Evolutionary conservation across 2,113 vertebrate genomes (phyloP).

Genomic region (Pedionomus torquatus): DNA sequence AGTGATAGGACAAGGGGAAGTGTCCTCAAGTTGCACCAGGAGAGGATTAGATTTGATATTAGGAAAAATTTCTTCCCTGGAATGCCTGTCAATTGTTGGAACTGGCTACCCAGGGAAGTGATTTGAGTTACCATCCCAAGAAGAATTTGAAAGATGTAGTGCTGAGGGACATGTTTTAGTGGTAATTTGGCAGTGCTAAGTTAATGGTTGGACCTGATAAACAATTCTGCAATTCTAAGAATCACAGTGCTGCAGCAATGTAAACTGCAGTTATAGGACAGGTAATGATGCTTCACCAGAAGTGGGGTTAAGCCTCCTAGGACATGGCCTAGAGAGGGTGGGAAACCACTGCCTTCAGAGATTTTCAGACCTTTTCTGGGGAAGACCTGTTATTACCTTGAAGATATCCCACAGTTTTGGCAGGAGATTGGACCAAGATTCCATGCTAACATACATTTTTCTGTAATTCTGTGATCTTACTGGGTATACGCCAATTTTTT

Average conservation of each 20-base stretch:
- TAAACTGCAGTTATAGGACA: not conserved
- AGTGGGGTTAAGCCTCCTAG: not conserved
- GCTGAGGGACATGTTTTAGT: not conserved
- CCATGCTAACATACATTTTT: not conserved
- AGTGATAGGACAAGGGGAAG: not conserved
- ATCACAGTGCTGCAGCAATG: not conserved
- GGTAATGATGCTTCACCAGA: not conserved
- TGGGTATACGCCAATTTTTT: not conserved
- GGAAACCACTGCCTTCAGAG: not conserved
- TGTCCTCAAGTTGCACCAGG: too few relatives aligned
- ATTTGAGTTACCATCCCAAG: not conserved
- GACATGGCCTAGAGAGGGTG: not conserved
- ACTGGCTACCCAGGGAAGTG: not conserved
- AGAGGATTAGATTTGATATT: not conserved
- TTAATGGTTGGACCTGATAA: not conserved
- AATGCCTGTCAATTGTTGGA: not conserved
- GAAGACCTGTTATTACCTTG: not conserved
- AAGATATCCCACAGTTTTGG: not conserved
- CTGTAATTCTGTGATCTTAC: not conserved
- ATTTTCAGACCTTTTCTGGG: not conserved
- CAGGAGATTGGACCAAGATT: not conserved
- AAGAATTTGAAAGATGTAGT: not conserved
- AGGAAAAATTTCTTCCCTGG: not conserved
- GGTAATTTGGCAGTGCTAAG: not conserved
- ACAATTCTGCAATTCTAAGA: not conserved